phyloP scores from a whole-genome alignment of 53 echinoderm and acorn worm genomes.

The Echinometra lucunter region DNA sequence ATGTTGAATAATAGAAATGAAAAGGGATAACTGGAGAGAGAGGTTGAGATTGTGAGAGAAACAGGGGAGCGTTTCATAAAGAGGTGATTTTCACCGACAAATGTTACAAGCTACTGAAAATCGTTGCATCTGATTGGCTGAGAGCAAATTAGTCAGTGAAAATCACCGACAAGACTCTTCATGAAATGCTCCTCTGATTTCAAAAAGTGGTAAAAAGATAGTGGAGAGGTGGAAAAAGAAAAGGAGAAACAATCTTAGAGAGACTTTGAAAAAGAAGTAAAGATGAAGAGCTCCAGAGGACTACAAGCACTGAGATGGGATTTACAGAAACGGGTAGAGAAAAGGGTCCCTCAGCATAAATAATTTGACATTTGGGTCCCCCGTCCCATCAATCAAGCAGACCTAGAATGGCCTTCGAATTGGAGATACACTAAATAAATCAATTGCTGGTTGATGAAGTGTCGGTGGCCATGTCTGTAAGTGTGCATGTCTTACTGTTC shows the following conservation, averaged over 20 bases:
- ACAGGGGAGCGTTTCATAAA: neutral
- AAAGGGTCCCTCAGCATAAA: neutral
- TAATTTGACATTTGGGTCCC: constrained; percentile 44
- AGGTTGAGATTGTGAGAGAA: neutral
- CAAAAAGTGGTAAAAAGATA: no score
- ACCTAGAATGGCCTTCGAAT: constrained; percentile 25
- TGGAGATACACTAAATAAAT: constrained; percentile 39
- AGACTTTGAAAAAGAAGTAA: no score
- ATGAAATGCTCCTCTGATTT: no score
- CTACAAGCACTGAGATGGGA: no score
- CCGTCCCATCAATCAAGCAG: neutral
- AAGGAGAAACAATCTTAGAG: no score
- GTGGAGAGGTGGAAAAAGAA: neutral
- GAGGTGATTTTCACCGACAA: neutral
- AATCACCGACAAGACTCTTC: no score
- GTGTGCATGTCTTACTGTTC: neutral
- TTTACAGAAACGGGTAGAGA: neutral
- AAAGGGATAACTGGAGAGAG: neutral
- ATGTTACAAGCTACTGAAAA: no score
- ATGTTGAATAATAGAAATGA: neutral
- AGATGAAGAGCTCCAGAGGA: no score
- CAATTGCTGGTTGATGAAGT: constrained; percentile 23
- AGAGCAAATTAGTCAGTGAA: no score
- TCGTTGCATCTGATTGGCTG: no score
- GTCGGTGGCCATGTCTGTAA: neutral